These are phyloP conservation scores for Zaprionus nigranus DNA, from an alignment of 1,140 invertebrate species.

Conservation along the genomic window DNA sequence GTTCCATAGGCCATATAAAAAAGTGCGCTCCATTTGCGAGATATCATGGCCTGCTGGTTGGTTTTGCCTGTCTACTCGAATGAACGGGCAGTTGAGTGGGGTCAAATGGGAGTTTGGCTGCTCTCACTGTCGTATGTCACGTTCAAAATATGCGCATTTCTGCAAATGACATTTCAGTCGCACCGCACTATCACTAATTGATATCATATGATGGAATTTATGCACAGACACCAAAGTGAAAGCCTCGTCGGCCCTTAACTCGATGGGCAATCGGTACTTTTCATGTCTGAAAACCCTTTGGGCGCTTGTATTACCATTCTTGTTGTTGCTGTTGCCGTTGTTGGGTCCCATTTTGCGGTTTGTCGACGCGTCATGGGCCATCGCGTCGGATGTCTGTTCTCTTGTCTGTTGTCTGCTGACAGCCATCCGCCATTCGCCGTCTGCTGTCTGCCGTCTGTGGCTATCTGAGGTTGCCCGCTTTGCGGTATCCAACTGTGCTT, in stretches of 20 bases:
- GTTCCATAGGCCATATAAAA: slow-evolving; percentile 42
- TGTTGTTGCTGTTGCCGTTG: slow-evolving; percentile 44
- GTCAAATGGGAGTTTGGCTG: slow-evolving; percentile 3
- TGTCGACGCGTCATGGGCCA: slow-evolving; percentile 69
- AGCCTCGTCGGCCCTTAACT: slow-evolving; percentile 18
- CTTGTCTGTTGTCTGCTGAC: slow-evolving; percentile 23
- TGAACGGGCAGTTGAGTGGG: slow-evolving; percentile 10
- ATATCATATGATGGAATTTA: slow-evolving; percentile 82
- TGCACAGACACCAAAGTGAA: slow-evolving; percentile 61
- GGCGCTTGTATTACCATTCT: slow-evolving; percentile 1
- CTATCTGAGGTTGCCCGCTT: slow-evolving; percentile 61
- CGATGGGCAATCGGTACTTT: slow-evolving; percentile 70
- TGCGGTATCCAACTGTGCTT: slow-evolving; percentile 58
- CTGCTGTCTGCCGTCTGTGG: slow-evolving; percentile 12
- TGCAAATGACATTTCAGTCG: slow-evolving; percentile 81
- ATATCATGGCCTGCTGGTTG: slow-evolving; percentile 53
- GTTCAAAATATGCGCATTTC: slow-evolving; percentile 79
- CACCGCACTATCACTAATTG: slow-evolving; percentile 81
- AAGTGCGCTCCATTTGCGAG: slow-evolving; percentile 50
- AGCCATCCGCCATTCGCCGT: neutral
- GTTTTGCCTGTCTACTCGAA: slow-evolving; percentile 25
- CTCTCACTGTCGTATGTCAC: slow-evolving; percentile 59
- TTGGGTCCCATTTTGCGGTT: slow-evolving; percentile 59
- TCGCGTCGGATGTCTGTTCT: slow-evolving; percentile 45
- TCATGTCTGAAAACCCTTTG: slow-evolving; percentile 52